Evolutionary conservation across 1,140 invertebrate species (phyloP).

Genomic region (Penaeus japonicus): DNA sequence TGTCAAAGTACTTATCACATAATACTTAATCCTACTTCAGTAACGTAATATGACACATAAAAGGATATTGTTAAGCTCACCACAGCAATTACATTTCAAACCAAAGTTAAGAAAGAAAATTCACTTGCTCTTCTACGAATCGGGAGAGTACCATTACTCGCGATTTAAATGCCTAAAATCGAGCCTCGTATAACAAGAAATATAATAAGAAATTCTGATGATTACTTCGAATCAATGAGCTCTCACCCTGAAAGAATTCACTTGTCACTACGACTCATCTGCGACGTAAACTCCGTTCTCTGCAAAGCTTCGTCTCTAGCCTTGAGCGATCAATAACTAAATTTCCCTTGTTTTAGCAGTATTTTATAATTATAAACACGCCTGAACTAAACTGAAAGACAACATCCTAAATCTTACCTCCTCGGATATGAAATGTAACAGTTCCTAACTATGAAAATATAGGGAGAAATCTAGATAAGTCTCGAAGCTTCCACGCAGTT

Average conservation of each 20-base stretch:
- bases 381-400: not conserved
- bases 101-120: too few relatives aligned
- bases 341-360: not conserved
- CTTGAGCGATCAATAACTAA: constrained; percentile 35
- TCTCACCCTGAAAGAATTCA: not conserved
- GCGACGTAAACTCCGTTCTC: not conserved
- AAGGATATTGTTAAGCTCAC: too few relatives aligned
- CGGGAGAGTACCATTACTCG: too few relatives aligned
- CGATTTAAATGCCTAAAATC: too few relatives aligned
- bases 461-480: not conserved
- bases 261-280: not conserved
- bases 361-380: not conserved
- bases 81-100: too few relatives aligned
- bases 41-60: too few relatives aligned
- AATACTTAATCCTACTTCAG: too few relatives aligned
- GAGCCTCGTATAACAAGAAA: too few relatives aligned
- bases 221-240: not conserved
- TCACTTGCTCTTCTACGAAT: too few relatives aligned
- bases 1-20: not conserved
- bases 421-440: not conserved
- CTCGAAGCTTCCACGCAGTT: not conserved
- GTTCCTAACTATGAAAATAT: not conserved
- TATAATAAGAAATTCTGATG: not conserved
- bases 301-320: constrained; percentile 25
- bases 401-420: not conserved